Evolutionary conservation across 2,113 vertebrate species (phyloP).

Genomic region (Sapajus apella): DNA sequence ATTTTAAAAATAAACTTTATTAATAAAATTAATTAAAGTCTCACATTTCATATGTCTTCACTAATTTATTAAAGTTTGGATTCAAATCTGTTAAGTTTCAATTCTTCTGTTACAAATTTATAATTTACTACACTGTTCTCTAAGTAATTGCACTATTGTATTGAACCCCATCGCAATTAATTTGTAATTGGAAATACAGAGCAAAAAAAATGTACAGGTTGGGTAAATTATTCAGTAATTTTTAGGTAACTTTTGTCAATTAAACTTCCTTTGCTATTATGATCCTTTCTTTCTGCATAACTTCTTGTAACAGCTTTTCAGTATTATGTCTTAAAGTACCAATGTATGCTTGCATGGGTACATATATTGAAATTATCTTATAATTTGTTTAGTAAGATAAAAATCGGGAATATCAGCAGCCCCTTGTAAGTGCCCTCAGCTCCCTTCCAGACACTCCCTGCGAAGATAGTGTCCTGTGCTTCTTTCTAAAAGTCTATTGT

Average conservation of each 20-base stretch:
- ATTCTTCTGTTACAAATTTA: not conserved
- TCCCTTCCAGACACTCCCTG: not conserved
- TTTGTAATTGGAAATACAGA: not conserved
- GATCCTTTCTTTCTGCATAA: not conserved
- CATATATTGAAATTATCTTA: not conserved
- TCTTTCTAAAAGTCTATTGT: not conserved
- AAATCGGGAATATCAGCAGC: not conserved
- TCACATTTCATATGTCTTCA: not conserved
- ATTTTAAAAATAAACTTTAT: not conserved
- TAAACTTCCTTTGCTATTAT: not conserved
- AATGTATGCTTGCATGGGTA: not conserved
- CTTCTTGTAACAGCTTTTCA: not conserved
- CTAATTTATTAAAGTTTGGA: constrained; percentile 18
- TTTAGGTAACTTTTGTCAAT: not conserved
- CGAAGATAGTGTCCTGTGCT: not conserved
- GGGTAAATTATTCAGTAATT: constrained; percentile 8
- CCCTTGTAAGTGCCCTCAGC: not conserved
- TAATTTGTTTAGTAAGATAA: not conserved
- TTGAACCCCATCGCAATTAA: not conserved
- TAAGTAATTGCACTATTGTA: not conserved
- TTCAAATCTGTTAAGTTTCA: constrained; percentile 4
- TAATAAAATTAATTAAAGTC: not conserved
- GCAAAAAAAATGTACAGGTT: not conserved
- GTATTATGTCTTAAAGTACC: not conserved
- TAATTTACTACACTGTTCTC: not conserved